Conservation (phyloP, 2,888 invertebrate genomes). For the Crepidodera aurea region DNA sequence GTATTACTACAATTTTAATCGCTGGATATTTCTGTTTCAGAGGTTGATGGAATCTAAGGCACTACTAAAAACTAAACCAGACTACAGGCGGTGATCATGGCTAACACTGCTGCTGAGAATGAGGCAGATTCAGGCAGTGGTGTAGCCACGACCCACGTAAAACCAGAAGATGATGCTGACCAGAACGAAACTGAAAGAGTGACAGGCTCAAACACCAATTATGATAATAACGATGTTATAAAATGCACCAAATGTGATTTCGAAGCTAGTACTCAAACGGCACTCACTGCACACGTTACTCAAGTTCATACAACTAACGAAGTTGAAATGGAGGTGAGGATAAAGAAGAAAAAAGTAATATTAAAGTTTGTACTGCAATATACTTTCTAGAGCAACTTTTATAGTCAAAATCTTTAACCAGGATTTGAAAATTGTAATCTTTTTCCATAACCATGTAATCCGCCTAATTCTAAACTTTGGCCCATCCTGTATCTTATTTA, state of each 20-base stretch:
- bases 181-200: conserved; percentile 62
- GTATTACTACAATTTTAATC: too few species aligned
- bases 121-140: conserved; percentile 61
- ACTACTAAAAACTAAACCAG: conserved; percentile 14
- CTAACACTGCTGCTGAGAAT: conserved; percentile 59
- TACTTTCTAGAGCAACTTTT: too few species aligned
- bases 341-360: too few species aligned
- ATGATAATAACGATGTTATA: conserved; percentile 66
- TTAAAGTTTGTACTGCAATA: too few species aligned
- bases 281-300: conserved; percentile 75
- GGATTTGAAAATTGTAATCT: too few species aligned
- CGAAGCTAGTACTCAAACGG: conserved; percentile 79
- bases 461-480: too few species aligned
- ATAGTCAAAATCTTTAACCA: too few species aligned
- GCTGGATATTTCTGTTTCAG: conserved; percentile 42
- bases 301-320: conserved; percentile 57
- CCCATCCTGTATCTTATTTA: too few species aligned
- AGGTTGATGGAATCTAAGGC: conserved; percentile 53
- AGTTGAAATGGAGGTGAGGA: conserved; percentile 57
- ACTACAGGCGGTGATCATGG: conserved; percentile 57
- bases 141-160: conserved; percentile 48
- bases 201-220: conserved; percentile 65
- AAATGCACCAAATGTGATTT: conserved; percentile 78
- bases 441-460: too few species aligned
- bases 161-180: conserved; percentile 60